Evolutionary conservation across 2,888 invertebrate genomes (phyloP).

Genomic region (Amphiduros pacificus): DNA sequence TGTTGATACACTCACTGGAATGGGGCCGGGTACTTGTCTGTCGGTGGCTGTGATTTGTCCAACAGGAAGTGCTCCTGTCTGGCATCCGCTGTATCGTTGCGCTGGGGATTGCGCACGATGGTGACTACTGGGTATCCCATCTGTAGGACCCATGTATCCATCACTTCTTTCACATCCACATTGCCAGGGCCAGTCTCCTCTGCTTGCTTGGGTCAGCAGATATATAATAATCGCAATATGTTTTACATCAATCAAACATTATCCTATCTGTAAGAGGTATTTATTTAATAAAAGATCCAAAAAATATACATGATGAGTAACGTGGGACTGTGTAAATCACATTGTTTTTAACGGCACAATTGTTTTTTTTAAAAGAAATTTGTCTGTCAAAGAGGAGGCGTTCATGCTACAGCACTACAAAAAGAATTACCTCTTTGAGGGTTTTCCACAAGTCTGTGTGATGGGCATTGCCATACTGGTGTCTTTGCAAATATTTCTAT

Average conservation of each 20-base stretch:
- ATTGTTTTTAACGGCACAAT: no score
- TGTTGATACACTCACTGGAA: constrained; percentile 12
- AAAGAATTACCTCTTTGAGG: constrained; percentile 64
- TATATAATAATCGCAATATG: no score
- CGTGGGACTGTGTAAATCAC: no score
- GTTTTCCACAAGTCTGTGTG: constrained; percentile 80
- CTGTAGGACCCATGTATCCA: constrained; percentile 53
- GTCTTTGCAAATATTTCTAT: constrained; percentile 41
- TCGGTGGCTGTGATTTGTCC: constrained; percentile 30
- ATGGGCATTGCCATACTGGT: constrained; percentile 71
- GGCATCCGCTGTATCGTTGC: constrained; percentile 27
- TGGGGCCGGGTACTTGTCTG: constrained; percentile 14
- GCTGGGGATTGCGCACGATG: constrained; percentile 19
- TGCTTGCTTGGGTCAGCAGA: constrained; percentile 68
- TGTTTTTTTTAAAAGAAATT: no score
- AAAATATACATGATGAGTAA: no score
- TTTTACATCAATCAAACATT: no score
- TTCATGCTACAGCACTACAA: background rate
- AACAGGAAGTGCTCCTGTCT: constrained; percentile 42
- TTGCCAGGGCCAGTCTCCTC: constrained; percentile 13
- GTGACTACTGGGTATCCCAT: constrained; percentile 54
- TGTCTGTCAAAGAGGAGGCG: no score
- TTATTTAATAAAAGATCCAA: no score
- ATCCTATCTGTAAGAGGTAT: no score
- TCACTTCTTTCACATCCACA: constrained; percentile 40